These are phyloP conservation scores for Falco peregrinus DNA, from an alignment of 2,797 vertebrate species.

Conservation along the genomic window DNA sequence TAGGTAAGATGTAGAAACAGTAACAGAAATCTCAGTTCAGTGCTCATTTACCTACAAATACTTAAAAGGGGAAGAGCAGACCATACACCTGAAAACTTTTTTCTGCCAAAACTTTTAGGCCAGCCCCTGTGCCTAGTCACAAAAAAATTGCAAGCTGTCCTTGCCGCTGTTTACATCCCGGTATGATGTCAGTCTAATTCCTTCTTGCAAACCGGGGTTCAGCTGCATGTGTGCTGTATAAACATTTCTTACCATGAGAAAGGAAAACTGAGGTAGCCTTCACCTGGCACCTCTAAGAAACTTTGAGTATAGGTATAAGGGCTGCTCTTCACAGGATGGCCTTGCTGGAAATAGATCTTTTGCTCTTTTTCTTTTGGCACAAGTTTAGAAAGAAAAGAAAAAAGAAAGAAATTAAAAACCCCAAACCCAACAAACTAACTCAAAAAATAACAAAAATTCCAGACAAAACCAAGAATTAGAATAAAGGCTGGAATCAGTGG, in stretches of 20 bases:
- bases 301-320: background rate
- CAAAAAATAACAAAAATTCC: rapidly evolving
- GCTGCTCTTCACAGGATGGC: rapidly evolving
- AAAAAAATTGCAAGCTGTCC: background rate
- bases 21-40: background rate
- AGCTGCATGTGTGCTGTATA: background rate
- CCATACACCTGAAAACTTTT: background rate
- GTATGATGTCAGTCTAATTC: background rate
- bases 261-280: background rate
- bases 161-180: background rate
- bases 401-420: rapidly evolving
- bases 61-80: background rate
- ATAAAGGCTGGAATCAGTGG: background rate
- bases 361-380: background rate
- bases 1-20: background rate
- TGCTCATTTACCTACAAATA: background rate
- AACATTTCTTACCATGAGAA: background rate
- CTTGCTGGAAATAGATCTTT: background rate
- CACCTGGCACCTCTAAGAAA: background rate
- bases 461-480: background rate
- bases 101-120: background rate
- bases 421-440: rapidly evolving
- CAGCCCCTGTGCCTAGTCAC: background rate
- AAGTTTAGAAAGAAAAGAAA: background rate
- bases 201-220: background rate